Percentiles rank a stretch among this genome's conserved stretches.
Evolutionary conservation across 2,888 invertebrate species (phyloP).

Genomic region (Amphipoea oculea): DNA sequence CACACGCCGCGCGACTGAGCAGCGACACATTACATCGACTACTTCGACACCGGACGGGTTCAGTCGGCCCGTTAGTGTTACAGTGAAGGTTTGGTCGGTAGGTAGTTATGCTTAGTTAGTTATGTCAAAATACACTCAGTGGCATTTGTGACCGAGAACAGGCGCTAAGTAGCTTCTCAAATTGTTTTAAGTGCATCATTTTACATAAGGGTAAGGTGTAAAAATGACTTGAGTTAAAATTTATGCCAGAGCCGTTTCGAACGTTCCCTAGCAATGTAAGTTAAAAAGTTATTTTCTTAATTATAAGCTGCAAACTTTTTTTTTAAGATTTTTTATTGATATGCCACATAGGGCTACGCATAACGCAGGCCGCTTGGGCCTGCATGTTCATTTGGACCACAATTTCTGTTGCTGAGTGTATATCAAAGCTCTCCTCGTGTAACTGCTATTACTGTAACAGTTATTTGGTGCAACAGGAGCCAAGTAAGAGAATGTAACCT

Average conservation of each 20-base stretch:
- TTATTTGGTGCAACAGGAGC: background rate
- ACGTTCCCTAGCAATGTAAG: background rate
- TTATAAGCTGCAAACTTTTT: background rate
- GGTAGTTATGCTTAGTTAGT: background rate
- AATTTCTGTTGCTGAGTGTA: background rate
- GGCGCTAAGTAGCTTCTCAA: background rate
- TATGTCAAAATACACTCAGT: background rate
- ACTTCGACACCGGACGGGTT: no score
- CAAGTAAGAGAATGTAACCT: background rate
- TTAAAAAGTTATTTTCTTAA: no score
- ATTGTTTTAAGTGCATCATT: background rate
- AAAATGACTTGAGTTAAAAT: background rate
- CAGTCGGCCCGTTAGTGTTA: background rate
- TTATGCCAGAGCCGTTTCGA: background rate
- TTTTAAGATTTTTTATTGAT: background rate
- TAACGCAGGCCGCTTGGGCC: no score
- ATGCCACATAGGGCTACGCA: background rate
- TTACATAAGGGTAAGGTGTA: background rate
- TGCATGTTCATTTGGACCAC: background rate
- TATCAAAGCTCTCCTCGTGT: background rate
- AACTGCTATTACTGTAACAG: background rate
- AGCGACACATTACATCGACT: background rate
- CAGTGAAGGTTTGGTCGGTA: no score
- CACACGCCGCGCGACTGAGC: conserved; percentile 11
- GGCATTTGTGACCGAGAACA: background rate